A percentile compares a stretch with the other conserved stretches of the same genome.
Evolutionary conservation across 2,113 vertebrate species (phyloP).

Genomic region (Hipposideros armiger): DNA sequence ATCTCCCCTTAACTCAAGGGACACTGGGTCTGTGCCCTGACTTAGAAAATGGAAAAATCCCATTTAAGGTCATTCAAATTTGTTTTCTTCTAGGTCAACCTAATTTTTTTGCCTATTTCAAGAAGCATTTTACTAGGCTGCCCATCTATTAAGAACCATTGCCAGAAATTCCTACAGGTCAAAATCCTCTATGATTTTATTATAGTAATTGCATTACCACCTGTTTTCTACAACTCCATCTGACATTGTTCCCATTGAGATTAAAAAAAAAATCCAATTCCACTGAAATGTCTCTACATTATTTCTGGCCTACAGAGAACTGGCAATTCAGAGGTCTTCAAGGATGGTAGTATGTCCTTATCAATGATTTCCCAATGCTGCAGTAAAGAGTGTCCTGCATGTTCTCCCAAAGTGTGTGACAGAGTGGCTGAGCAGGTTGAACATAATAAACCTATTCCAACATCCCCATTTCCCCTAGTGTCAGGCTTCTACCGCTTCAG

Average conservation of each 20-base stretch:
- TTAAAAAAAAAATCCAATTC: not conserved
- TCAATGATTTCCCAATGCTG: not conserved
- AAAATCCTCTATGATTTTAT: slow-evolving; percentile 31
- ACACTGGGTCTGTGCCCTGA: not conserved
- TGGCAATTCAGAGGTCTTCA: not conserved
- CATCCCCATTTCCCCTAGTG: not conserved
- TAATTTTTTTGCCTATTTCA: not conserved
- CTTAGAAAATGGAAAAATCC: not conserved
- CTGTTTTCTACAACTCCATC: slow-evolving; percentile 11
- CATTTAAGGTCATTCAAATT: not conserved
- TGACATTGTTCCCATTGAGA: slow-evolving; percentile 36
- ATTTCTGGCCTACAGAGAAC: not conserved
- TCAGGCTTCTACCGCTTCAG: not conserved
- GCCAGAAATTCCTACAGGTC: slow-evolving; percentile 41
- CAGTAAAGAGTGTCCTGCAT: not conserved
- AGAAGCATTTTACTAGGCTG: not conserved
- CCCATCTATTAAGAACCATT: slow-evolving; percentile 3
- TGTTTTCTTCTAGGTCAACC: not conserved
- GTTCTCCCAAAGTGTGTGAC: not conserved
- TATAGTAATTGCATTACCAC: slow-evolving; percentile 28
- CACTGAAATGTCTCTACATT: not conserved
- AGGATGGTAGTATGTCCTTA: not conserved
- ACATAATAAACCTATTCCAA: too few relatives aligned
- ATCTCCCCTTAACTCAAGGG: not conserved
- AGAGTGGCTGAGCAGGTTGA: not conserved